Evolutionary conservation across 1,140 invertebrate species (phyloP), one percentile per base, ranked within the genome.

Genomic region (Ephestia elutella): DNA sequence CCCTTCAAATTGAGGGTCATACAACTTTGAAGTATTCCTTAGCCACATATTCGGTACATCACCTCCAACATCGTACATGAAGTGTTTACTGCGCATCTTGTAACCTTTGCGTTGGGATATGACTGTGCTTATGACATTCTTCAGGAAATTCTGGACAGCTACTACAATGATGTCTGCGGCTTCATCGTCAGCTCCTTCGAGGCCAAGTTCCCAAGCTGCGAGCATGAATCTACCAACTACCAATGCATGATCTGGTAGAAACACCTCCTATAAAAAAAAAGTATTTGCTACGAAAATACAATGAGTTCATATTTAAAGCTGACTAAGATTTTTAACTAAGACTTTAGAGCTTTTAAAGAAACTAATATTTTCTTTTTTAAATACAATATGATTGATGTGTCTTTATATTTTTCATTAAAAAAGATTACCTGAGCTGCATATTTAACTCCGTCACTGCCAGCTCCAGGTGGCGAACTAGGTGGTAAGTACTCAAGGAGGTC

Each of bases 151-250:
- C 73, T 90, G 81, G 5, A 95, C 92, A 19, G 95, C 94, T 49
- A 92, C 91, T 44, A 95, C 92, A 25, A 96, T 90, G 10, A 95
- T 90, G 60, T 93, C 92, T 1, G 94, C 93, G 13, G 94, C 94
- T 66, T 91, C 92, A 71, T 95, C 94, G 63, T 95, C 93, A 30
- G 94, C 94, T 21, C 93, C 93, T 61, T 95, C 93, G 28, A 96
- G 90, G 5, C 94, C 95, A 49, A 92, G 91, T 69, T 96, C 95
- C 95, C 95, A 96, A 17, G 95, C 94, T 48, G 93, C 93, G 5
- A 96, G 90, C 86, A 96, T 90, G 62, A 96, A 91, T 60, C 95
- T 90, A 0, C 95, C 95, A 58, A 95, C 90, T 0, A 96, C 92
- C 65, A 95, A 91, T 0, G 93, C 93, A 49, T 92, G 90, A 80